A percentile compares a stretch with the other conserved stretches of the same genome.
These are phyloP conservation scores for Aporophyla lueneburgensis DNA, from an alignment of 2,888 invertebrate genomes.

Conservation along the genomic window DNA sequence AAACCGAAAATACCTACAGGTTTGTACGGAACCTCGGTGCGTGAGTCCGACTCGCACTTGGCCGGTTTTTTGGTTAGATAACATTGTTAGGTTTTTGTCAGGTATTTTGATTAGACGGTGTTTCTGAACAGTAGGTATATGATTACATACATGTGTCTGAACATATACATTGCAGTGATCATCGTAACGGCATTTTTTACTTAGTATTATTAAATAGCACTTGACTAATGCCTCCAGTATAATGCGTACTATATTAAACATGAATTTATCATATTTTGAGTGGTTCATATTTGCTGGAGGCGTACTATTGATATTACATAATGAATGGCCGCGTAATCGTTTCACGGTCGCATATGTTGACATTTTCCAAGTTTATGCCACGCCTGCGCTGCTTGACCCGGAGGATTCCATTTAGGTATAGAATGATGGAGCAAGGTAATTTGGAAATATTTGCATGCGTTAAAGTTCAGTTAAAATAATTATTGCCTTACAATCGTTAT, in stretches of 20 bases:
- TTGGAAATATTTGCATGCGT: constrained; percentile 32
- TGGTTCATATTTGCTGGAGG: constrained; percentile 7
- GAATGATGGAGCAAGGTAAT: constrained; percentile 24
- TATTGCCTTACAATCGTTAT: constrained; percentile 1
- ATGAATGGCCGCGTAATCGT: constrained; percentile 20
- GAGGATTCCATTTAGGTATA: background rate
- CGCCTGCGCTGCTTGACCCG: constrained; percentile 35
- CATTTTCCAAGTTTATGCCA: constrained; percentile 34
- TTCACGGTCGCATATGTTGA: constrained; percentile 25
- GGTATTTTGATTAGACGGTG: background rate
- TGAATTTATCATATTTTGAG: background rate
- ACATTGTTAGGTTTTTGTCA: background rate
- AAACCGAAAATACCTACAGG: too few species aligned
- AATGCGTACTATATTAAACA: background rate
- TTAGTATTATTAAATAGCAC: background rate
- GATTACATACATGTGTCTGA: background rate
- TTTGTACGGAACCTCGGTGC: too few species aligned
- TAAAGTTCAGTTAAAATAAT: constrained; percentile 6
- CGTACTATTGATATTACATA: constrained; percentile 33
- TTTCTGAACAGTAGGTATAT: background rate
- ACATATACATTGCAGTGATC: background rate
- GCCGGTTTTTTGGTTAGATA: background rate
- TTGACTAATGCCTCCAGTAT: background rate
- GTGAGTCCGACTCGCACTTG: too few species aligned
- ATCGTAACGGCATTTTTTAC: background rate